These are phyloP conservation scores for Tragelaphus strepsiceros DNA, from an alignment of 2,113 vertebrate species.

Conservation along the genomic window DNA sequence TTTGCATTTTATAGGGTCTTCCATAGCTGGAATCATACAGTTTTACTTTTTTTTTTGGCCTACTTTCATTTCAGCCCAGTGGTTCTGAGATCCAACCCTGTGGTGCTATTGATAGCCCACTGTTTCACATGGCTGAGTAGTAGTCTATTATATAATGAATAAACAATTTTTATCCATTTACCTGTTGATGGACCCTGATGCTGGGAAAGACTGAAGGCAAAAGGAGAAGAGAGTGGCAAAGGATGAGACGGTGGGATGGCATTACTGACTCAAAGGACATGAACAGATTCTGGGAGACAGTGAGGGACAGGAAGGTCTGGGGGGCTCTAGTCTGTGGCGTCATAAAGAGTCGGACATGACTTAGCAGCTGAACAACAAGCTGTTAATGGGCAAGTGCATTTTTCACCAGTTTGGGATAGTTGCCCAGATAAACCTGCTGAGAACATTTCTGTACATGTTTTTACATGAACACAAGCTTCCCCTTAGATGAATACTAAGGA, in stretches of 20 bases:
- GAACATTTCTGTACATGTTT: not conserved
- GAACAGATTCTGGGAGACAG: not conserved
- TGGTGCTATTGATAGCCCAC: not conserved
- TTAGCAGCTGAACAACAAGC: not conserved
- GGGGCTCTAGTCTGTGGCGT: fast-evolving
- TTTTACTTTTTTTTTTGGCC: not conserved
- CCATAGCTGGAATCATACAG: not conserved
- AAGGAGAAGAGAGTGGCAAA: not conserved
- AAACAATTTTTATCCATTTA: not conserved
- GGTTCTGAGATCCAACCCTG: not conserved
- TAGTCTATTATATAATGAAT: not conserved
- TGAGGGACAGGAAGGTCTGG: not conserved
- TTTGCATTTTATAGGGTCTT: not conserved
- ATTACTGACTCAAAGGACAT: not conserved
- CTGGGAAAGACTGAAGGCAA: not conserved
- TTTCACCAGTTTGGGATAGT: not conserved
- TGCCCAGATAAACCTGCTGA: not conserved
- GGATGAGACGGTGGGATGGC: not conserved
- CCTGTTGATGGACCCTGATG: not conserved
- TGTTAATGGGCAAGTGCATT: not conserved
- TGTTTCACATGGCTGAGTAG: not conserved
- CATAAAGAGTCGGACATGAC: not conserved
- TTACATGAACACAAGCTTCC: not conserved
- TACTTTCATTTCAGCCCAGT: not conserved
- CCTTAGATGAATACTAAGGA: not conserved